Evolutionary conservation across 2,113 vertebrate genomes (phyloP).

Genomic region (Neolamprologus ventralis): DNA sequence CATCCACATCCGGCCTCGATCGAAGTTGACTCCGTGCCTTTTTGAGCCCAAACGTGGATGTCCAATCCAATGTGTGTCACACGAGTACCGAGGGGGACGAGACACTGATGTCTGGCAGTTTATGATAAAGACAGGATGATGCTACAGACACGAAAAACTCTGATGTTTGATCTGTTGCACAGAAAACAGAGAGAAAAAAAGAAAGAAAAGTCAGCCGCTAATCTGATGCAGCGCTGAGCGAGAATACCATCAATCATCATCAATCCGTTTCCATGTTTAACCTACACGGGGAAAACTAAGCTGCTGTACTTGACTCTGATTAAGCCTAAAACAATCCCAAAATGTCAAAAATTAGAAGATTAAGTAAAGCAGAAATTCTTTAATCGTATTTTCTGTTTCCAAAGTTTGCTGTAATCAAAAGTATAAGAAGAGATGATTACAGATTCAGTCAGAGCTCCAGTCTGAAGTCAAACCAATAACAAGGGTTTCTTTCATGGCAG

Average conservation of each 20-base stretch:
- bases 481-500: neutral
- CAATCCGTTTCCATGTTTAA: neutral
- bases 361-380: neutral
- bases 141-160: neutral
- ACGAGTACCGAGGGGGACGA: neutral
- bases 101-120: conserved; percentile 38
- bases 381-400: neutral
- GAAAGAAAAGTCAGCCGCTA: neutral
- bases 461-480: neutral
- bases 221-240: neutral
- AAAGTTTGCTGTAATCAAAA: neutral
- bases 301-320: neutral
- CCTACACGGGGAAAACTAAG: neutral
- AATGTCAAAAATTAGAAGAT: neutral
- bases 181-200: neutral
- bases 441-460: neutral
- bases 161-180: conserved; percentile 5
- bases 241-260: neutral
- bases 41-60: conserved; percentile 76
- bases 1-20: conserved; percentile 82
- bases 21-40: conserved; percentile 82
- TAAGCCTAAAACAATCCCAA: neutral
- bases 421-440: neutral
- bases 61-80: conserved; percentile 64
- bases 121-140: conserved; percentile 32